phyloP scores from a whole-genome alignment of 2,797 vertebrate species.

The Limosa lapponica region DNA sequence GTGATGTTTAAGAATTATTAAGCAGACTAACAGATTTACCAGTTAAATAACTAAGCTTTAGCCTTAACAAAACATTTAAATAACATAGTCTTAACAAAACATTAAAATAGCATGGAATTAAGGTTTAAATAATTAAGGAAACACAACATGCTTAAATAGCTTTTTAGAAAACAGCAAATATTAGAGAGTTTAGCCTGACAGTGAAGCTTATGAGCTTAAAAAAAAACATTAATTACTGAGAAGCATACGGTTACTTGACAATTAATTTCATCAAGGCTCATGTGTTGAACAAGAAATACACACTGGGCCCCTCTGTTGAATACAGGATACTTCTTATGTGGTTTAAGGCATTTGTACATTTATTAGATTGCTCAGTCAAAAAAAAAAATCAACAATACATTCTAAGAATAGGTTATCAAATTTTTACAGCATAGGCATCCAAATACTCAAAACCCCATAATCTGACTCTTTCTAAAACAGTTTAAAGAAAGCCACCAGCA shows the following conservation, averaged over 20 bases:
- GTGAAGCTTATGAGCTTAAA: not conserved
- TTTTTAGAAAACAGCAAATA: not conserved
- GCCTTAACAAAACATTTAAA: not conserved
- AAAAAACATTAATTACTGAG: not conserved
- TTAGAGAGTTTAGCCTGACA: not conserved
- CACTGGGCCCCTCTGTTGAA: not conserved
- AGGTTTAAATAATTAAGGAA: not conserved
- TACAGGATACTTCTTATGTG: not conserved
- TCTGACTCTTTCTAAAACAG: not conserved
- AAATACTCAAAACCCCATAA: not conserved
- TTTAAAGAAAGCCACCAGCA: conserved; percentile 8
- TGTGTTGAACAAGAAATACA: not conserved
- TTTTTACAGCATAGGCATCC: not conserved
- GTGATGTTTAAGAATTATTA: not conserved
- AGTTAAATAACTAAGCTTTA: conserved; percentile 8
- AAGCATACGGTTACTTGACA: not conserved
- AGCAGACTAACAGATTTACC: not conserved
- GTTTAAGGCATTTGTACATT: not conserved
- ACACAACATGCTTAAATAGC: not conserved
- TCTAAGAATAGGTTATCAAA: not conserved
- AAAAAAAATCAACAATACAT: not conserved
- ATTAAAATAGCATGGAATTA: not conserved
- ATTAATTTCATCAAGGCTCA: not conserved
- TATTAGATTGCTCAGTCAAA: not conserved
- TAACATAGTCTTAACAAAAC: not conserved